Percentiles rank a stretch among this genome's conserved stretches.
phyloP scores from a whole-genome alignment of 2,797 vertebrate species.

The Picus viridis region DNA sequence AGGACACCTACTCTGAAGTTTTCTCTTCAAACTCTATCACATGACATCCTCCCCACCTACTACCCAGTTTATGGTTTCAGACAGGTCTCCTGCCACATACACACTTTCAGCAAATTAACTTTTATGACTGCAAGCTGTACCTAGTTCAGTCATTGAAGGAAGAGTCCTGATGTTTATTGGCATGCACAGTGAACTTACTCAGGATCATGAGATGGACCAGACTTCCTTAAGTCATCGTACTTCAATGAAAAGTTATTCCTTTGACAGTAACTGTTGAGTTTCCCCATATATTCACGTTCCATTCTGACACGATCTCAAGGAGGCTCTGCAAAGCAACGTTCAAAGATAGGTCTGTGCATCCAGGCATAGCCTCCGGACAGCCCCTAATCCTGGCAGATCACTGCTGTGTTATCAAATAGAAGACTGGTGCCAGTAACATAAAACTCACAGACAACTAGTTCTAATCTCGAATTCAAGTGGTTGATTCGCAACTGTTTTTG shows the following conservation, averaged over 20 bases:
- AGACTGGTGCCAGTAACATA: neutral
- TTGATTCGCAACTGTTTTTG: neutral
- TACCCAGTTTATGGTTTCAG: neutral
- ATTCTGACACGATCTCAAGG: neutral
- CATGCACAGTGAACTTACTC: constrained; percentile 48
- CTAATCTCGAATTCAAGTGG: neutral
- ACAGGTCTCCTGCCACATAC: neutral
- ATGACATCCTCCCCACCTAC: no score
- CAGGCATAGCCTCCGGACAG: neutral
- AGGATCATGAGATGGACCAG: constrained; percentile 56
- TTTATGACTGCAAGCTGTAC: neutral
- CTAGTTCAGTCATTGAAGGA: neutral
- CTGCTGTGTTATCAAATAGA: neutral
- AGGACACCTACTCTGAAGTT: neutral
- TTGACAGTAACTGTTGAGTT: constrained; percentile 66
- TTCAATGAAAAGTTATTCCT: accelerated
- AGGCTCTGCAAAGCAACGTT: constrained; percentile 5
- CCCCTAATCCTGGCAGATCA: neutral
- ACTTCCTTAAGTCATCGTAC: accelerated
- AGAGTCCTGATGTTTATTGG: neutral
- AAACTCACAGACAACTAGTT: neutral
- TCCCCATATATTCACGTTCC: neutral
- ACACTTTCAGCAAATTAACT: neutral
- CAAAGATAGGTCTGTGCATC: neutral
- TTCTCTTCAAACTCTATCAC: neutral